phyloP scores from a whole-genome alignment of 2,888 invertebrate species.

The Ormyrus rosae region DNA sequence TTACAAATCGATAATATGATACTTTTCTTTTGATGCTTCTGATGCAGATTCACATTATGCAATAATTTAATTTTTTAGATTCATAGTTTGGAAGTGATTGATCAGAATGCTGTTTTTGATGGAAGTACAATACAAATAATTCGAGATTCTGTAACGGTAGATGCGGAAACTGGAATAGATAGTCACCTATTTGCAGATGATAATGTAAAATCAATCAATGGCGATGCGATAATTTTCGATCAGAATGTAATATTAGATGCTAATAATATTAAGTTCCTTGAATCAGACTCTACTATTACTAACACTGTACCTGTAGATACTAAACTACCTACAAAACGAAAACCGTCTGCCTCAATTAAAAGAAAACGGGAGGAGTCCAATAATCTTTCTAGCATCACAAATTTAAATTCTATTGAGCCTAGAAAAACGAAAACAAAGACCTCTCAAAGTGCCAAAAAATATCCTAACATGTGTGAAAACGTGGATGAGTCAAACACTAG shows the following conservation, averaged over 20 bases:
- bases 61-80: slow-evolving; percentile 60
- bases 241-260: slow-evolving; percentile 66
- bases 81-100: slow-evolving; percentile 69
- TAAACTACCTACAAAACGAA: slow-evolving; percentile 19
- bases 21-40: neutral
- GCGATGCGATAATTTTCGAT: slow-evolving; percentile 66
- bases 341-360: slow-evolving; percentile 62
- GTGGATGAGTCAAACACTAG: slow-evolving; percentile 71
- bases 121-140: slow-evolving; percentile 66
- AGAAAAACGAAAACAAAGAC: slow-evolving; percentile 68
- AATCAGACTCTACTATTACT: slow-evolving; percentile 59
- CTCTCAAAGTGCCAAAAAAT: slow-evolving; percentile 66
- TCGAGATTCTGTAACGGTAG: slow-evolving; percentile 62
- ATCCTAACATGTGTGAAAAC: slow-evolving; percentile 66
- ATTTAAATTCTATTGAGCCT: slow-evolving; percentile 69
- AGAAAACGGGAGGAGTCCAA: slow-evolving; percentile 69
- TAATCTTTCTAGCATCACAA: slow-evolving; percentile 63
- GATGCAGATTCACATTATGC: neutral
- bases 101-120: slow-evolving; percentile 66
- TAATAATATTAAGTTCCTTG: slow-evolving; percentile 67
- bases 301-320: slow-evolving; percentile 41
- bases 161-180: slow-evolving; percentile 64
- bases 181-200: slow-evolving; percentile 67
- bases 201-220: slow-evolving; percentile 66
- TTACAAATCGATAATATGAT: neutral